Percentiles rank a stretch among this genome's conserved stretches.
Evolutionary conservation across 2,113 vertebrate genomes (phyloP).

Genomic region (Periophthalmus modestus): DNA sequence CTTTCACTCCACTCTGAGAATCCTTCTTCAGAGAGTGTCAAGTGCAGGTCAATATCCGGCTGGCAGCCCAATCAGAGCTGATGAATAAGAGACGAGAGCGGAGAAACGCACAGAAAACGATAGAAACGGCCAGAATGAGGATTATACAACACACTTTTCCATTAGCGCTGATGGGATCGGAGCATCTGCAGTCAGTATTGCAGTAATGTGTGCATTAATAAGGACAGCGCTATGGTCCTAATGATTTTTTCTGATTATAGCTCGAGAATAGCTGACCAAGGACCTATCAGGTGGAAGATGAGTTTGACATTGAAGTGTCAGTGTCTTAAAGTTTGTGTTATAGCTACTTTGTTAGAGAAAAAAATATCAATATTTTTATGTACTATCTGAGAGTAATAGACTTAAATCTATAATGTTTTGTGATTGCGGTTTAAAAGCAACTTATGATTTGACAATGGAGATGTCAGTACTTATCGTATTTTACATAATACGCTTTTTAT

Average conservation of each 20-base stretch:
- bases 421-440: too few relatives aligned
- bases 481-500: too few relatives aligned
- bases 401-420: too few relatives aligned
- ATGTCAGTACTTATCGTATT: too few relatives aligned
- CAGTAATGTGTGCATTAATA: constrained; percentile 12
- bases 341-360: neutral
- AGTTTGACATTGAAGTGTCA: constrained; percentile 10
- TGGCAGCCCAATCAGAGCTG: constrained; percentile 64
- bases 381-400: too few relatives aligned
- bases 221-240: neutral
- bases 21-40: constrained; percentile 55
- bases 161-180: constrained; percentile 7
- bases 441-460: too few relatives aligned
- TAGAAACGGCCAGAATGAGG: constrained; percentile 30
- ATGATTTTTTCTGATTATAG: neutral
- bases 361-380: neutral
- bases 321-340: neutral
- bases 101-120: constrained; percentile 31
- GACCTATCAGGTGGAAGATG: neutral
- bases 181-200: neutral
- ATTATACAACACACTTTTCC: constrained; percentile 27
- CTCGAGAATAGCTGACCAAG: constrained; percentile 5
- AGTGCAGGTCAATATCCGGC: constrained; percentile 60
- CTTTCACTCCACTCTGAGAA: constrained; percentile 45
- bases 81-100: constrained; percentile 47